These are phyloP conservation scores for Hyposoter dolosus DNA, from an alignment of 2,888 invertebrate species.

Conservation along the genomic window DNA sequence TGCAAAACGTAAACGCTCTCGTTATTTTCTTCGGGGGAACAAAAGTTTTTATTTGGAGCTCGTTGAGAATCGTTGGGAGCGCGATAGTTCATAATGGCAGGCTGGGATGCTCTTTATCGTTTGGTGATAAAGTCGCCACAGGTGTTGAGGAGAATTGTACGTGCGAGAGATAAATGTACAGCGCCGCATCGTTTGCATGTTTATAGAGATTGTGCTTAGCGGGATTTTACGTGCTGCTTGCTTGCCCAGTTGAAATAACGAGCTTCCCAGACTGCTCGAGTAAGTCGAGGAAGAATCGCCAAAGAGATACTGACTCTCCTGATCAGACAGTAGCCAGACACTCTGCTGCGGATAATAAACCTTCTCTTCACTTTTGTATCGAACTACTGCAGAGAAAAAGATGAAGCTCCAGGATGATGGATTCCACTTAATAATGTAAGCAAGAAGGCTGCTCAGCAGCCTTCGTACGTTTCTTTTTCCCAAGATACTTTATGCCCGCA, in stretches of 20 bases:
- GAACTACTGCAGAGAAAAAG: slow-evolving; percentile 19
- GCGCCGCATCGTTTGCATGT: slow-evolving; percentile 7
- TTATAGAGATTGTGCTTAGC: slow-evolving; percentile 28
- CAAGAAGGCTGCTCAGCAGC: background rate
- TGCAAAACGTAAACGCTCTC: background rate
- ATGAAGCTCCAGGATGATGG: slow-evolving; percentile 37
- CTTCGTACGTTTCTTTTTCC: slow-evolving; percentile 11
- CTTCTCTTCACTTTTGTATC: slow-evolving; percentile 36
- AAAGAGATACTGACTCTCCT: slow-evolving; percentile 40
- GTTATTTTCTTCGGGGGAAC: background rate
- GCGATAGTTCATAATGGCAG: background rate
- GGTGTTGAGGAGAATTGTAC: slow-evolving; percentile 25
- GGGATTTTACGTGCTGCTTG: slow-evolving; percentile 39
- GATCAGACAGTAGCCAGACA: slow-evolving; percentile 67
- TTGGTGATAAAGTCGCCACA: slow-evolving; percentile 14
- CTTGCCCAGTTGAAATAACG: slow-evolving; percentile 31
- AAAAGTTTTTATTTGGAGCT: background rate
- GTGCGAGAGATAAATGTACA: slow-evolving; percentile 18
- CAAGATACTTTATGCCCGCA: slow-evolving; percentile 16
- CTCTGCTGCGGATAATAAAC: slow-evolving; percentile 54
- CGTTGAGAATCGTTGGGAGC: background rate
- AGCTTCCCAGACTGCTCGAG: slow-evolving; percentile 34
- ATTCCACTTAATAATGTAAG: slow-evolving; percentile 45
- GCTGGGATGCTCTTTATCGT: slow-evolving; percentile 13
- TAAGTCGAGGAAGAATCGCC: slow-evolving; percentile 9